These are phyloP conservation scores for Laticauda colubrina DNA, from an alignment of 2,113 vertebrate genomes.

Conservation along the genomic window DNA sequence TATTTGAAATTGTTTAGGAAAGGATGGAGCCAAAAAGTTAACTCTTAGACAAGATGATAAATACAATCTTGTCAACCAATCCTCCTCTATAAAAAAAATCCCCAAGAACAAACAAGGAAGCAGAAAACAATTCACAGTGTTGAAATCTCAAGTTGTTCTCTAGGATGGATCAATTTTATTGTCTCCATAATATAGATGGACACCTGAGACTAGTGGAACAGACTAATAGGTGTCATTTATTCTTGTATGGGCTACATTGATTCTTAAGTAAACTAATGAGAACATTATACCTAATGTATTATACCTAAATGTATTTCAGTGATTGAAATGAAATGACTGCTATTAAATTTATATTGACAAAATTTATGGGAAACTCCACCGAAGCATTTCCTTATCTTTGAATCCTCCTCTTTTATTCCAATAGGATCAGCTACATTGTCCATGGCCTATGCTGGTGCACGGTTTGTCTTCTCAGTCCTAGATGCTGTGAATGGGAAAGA, in stretches of 20 bases:
- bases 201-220: neutral
- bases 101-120: neutral
- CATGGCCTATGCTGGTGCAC: slow-evolving; percentile 95
- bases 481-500: slow-evolving; percentile 95
- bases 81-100: neutral
- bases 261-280: neutral
- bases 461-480: slow-evolving; percentile 92
- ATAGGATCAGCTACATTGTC: slow-evolving; percentile 94
- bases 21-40: neutral
- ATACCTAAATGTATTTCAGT: neutral
- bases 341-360: neutral
- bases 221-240: neutral
- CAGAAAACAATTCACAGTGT: neutral
- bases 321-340: neutral
- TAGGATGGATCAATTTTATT: neutral
- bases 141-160: neutral
- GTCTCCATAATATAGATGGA: neutral
- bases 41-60: neutral
- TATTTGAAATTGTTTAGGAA: neutral
- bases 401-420: neutral
- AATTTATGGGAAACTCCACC: no score
- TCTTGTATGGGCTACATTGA: neutral
- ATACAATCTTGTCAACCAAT: neutral
- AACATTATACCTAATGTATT: neutral
- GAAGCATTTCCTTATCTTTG: neutral